Evolutionary conservation across 2,113 vertebrate genomes (phyloP).

Genomic region (Hydrolagus affinis): DNA sequence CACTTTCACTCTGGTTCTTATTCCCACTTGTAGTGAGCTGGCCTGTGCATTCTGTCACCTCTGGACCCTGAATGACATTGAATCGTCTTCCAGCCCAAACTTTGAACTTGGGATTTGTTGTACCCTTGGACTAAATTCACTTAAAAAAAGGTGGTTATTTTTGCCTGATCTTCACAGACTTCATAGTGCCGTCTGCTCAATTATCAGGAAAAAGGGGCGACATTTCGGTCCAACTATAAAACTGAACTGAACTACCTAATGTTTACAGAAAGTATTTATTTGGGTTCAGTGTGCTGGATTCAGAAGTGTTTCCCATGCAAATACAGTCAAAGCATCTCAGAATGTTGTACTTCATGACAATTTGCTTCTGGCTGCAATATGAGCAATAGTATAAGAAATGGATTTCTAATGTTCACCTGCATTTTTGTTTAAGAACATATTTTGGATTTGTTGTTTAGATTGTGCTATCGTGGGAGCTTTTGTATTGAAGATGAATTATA

Average conservation of each 20-base stretch:
- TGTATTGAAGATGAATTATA: constrained; percentile 12
- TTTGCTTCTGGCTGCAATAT: neutral
- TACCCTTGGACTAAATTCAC: neutral
- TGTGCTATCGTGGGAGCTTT: neutral
- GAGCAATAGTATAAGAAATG: neutral
- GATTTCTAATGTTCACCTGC: neutral
- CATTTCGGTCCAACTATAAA: neutral
- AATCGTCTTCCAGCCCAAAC: neutral
- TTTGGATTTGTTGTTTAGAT: neutral
- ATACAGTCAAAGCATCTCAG: neutral
- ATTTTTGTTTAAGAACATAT: neutral
- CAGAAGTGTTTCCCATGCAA: neutral
- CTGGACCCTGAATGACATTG: neutral
- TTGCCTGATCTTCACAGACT: neutral
- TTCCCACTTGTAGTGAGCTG: neutral
- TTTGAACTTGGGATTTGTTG: neutral
- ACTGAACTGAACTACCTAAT: neutral
- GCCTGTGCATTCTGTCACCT: neutral
- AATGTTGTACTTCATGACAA: neutral
- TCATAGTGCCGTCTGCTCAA: neutral
- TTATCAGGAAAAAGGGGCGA: neutral
- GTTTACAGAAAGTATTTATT: neutral
- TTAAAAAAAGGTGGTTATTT: neutral
- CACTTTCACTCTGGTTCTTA: no score
- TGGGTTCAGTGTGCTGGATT: neutral